Evolutionary conservation across 2,888 invertebrate genomes (phyloP).

Genomic region (Sinopyrophorus schimmeli): DNA sequence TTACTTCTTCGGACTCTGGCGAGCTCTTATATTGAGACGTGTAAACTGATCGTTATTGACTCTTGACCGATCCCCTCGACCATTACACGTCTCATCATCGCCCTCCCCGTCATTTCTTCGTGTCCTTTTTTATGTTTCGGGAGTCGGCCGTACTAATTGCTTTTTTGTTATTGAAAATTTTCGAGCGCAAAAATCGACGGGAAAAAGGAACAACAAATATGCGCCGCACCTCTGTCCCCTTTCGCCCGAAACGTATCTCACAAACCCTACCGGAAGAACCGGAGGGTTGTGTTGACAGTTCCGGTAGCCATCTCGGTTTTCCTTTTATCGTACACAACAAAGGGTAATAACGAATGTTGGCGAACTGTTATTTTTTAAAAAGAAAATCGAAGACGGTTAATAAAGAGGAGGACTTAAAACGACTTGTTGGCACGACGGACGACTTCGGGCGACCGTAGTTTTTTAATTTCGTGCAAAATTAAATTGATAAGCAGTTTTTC

Average conservation of each 20-base stretch:
- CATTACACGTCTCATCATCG: conserved; percentile 22
- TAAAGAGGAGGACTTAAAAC: too few relatives aligned
- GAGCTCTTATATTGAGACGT: conserved; percentile 51
- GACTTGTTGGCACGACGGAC: too few relatives aligned
- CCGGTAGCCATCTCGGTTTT: conserved; percentile 37
- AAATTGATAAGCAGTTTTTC: too few relatives aligned
- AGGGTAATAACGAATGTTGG: conserved; percentile 15
- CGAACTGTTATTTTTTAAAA: too few relatives aligned
- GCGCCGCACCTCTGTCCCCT: too few relatives aligned
- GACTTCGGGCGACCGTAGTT: too few relatives aligned
- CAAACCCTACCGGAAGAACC: conserved; percentile 39
- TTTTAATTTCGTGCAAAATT: too few relatives aligned
- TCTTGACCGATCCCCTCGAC: conserved; percentile 48
- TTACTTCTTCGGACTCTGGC: conserved; percentile 48
- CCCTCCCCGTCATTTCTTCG: conserved; percentile 21
- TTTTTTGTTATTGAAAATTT: too few relatives aligned
- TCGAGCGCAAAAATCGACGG: too few relatives aligned
- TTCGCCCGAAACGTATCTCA: conserved; percentile 33
- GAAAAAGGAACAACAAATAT: too few relatives aligned
- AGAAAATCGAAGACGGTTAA: too few relatives aligned
- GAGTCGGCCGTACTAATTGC: conserved; percentile 7
- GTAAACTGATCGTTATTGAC: conserved; percentile 53
- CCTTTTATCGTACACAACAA: conserved; percentile 21
- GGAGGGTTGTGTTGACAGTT: conserved; percentile 39
- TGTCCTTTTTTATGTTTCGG: conserved; percentile 16